A percentile compares a stretch with the other conserved stretches of the same genome.
These are phyloP conservation scores for Spicauda simplicius DNA, from an alignment of 2,888 invertebrate genomes.

Conservation along the genomic window DNA sequence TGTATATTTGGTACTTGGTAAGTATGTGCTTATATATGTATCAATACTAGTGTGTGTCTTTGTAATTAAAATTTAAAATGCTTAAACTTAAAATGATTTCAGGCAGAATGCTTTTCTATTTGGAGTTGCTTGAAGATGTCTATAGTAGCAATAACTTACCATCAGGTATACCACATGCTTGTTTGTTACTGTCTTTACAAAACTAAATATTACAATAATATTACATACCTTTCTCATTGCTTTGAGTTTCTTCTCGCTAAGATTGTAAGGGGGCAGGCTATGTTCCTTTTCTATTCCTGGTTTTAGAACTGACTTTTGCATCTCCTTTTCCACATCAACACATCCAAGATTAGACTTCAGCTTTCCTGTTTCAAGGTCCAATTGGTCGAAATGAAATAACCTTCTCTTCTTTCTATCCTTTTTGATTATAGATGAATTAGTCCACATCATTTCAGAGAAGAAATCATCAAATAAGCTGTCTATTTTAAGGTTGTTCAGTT, in stretches of 20 bases:
- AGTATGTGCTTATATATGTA: too few relatives aligned
- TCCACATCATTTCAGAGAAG: slow-evolving; percentile 75
- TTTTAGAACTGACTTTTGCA: slow-evolving; percentile 86
- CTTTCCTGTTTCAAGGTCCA: slow-evolving; percentile 69
- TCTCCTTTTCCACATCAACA: slow-evolving; percentile 81
- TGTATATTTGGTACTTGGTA: too few relatives aligned
- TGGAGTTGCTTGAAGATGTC: too few relatives aligned
- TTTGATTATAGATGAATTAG: slow-evolving; percentile 57
- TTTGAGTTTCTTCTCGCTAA: slow-evolving; percentile 84
- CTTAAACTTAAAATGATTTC: too few relatives aligned
- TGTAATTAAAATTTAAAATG: too few relatives aligned
- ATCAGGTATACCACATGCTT: too few relatives aligned
- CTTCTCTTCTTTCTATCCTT: slow-evolving; percentile 53
- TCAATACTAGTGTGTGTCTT: too few relatives aligned
- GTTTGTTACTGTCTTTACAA: too few relatives aligned
- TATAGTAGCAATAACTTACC: too few relatives aligned
- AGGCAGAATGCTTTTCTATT: too few relatives aligned
- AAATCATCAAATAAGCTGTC: slow-evolving; percentile 69
- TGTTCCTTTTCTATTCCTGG: slow-evolving; percentile 88
- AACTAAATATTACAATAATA: too few relatives aligned
- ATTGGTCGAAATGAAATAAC: slow-evolving; percentile 70
- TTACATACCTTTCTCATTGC: slow-evolving; percentile 80
- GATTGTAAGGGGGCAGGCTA: slow-evolving; percentile 83
- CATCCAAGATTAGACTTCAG: slow-evolving; percentile 70
- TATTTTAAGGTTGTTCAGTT: slow-evolving; percentile 64